These are phyloP conservation scores for Rallus crepitans DNA, from an alignment of 2,797 vertebrate species.

Conservation along the genomic window DNA sequence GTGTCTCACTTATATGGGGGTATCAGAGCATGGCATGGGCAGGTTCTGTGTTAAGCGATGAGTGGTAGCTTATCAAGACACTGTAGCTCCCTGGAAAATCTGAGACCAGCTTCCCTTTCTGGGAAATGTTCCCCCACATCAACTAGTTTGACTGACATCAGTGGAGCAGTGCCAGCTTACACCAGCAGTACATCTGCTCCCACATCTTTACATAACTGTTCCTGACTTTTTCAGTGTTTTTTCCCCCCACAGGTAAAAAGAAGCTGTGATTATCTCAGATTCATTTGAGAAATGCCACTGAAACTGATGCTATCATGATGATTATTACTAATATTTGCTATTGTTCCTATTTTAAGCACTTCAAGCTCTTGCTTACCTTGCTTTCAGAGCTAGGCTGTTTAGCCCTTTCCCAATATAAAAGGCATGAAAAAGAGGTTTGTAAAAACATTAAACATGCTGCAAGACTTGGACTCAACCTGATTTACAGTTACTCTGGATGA, in stretches of 20 bases:
- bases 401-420: background rate
- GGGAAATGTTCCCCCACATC: constrained; percentile 32
- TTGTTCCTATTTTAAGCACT: background rate
- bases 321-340: background rate
- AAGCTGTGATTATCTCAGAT: background rate
- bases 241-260: background rate
- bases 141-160: constrained; percentile 18
- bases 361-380: background rate
- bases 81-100: background rate
- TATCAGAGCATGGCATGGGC: background rate
- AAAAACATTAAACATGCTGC: background rate
- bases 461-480: constrained; percentile 20
- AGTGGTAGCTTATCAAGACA: background rate
- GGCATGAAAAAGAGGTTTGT: background rate
- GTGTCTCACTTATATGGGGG: background rate
- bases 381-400: background rate
- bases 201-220: constrained; percentile 59
- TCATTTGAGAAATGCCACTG: background rate
- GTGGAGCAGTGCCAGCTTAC: constrained; percentile 22
- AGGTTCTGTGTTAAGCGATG: background rate
- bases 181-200: constrained; percentile 52
- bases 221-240: background rate
- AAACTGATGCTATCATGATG: background rate
- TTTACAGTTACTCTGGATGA: constrained; percentile 52
- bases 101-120: background rate